These are phyloP conservation scores for Apostichopus californicus DNA, from an alignment of 35 echinoderm and acorn worm species.

Conservation along the genomic window DNA sequence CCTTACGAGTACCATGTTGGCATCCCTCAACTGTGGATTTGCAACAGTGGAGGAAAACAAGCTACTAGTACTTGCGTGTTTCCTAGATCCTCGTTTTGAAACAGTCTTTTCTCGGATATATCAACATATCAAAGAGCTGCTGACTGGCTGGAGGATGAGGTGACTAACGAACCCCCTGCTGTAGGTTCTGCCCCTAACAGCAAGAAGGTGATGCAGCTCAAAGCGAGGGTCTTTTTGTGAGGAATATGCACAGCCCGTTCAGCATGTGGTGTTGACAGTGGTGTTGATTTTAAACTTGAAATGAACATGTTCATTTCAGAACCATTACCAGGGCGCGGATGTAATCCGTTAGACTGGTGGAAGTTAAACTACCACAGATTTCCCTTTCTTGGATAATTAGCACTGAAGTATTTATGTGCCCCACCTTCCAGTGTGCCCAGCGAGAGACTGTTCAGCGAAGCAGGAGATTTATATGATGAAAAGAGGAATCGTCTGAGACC, in stretches of 20 bases:
- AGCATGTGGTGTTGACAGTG: neutral
- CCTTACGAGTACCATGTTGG: constrained; percentile 13
- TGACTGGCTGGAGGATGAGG: neutral
- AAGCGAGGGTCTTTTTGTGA: neutral
- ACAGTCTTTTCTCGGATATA: neutral
- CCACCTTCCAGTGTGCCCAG: neutral
- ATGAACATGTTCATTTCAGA: neutral
- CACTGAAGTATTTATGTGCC: neutral
- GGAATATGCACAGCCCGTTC: constrained; percentile 9
- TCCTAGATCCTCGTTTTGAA: constrained; percentile 14
- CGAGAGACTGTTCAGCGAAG: neutral
- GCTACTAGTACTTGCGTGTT: neutral
- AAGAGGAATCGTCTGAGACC: no score
- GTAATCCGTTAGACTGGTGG: constrained; percentile 4
- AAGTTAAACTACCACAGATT: neutral
- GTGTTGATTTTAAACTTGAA: neutral
- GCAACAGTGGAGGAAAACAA: neutral
- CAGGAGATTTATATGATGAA: neutral
- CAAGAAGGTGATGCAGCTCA: neutral
- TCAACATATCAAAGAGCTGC: neutral
- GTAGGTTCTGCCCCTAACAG: neutral
- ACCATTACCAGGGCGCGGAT: neutral
- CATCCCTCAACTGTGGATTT: neutral
- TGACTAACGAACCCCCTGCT: neutral
- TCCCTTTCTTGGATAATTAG: neutral